phyloP scores from a whole-genome alignment of 2,113 vertebrate genomes.

The Pteropus alecto region DNA sequence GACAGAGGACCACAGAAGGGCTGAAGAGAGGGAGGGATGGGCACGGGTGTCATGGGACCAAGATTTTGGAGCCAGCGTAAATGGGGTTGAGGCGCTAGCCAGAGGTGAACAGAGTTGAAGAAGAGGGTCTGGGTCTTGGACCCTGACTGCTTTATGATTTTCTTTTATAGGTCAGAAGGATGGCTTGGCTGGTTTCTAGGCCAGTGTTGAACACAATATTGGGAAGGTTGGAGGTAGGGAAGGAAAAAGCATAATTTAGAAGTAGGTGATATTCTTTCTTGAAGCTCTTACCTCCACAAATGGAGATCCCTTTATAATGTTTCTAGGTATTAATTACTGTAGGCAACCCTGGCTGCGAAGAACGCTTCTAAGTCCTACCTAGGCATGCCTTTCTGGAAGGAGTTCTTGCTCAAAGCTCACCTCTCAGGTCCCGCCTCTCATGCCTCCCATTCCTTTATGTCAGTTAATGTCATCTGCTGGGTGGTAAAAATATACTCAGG shows the following conservation, averaged over 20 bases:
- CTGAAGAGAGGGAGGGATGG: not conserved
- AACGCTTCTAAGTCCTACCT: not conserved
- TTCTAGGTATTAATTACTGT: not conserved
- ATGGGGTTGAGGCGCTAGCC: not conserved
- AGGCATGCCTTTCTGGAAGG: not conserved
- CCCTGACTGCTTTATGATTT: not conserved
- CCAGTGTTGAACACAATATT: fast-evolving
- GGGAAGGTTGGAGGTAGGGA: not conserved
- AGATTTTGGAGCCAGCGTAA: not conserved
- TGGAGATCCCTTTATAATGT: not conserved
- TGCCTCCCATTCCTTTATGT: not conserved
- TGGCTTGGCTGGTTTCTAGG: not conserved
- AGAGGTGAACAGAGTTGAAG: not conserved
- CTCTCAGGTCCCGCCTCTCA: not conserved
- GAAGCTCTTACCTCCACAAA: not conserved
- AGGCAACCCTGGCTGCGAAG: not conserved
- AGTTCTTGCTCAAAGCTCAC: not conserved
- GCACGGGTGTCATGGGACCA: not conserved
- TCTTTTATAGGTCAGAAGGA: not conserved
- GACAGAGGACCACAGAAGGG: not conserved
- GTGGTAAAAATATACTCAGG: not conserved
- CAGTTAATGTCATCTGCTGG: not conserved
- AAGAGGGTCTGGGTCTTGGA: not conserved
- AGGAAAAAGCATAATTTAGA: not conserved
- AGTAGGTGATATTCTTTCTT: not conserved